phyloP scores from a whole-genome alignment of 1,140 invertebrate genomes.

The Sitophilus oryzae region DNA sequence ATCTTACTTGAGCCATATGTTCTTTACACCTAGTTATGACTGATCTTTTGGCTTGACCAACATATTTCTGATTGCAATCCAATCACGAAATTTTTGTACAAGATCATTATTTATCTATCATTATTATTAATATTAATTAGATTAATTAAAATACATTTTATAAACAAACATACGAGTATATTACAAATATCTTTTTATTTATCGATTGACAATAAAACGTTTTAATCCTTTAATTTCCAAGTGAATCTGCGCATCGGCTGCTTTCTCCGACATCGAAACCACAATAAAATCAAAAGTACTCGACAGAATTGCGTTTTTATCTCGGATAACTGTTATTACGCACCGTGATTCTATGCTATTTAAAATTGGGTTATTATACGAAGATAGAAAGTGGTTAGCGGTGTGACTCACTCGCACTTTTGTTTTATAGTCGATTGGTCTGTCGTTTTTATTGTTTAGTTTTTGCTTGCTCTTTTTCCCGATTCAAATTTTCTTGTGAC shows the following conservation, averaged over 20 bases:
- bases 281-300: slow-evolving; percentile 7
- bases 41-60: no score
- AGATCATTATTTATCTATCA: background rate
- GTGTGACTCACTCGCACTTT: no score
- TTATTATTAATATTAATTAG: background rate
- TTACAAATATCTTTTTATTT: background rate
- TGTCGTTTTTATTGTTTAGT: background rate
- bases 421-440: no score
- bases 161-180: background rate
- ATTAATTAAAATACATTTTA: background rate
- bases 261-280: background rate
- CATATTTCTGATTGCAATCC: no score
- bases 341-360: background rate
- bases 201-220: background rate
- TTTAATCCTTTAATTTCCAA: no score
- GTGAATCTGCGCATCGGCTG: background rate
- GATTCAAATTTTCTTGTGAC: no score
- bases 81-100: no score
- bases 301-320: slow-evolving; percentile 10
- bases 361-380: slow-evolving; percentile 5
- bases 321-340: background rate
- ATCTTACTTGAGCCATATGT: no score
- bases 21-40: no score
- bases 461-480: no score
- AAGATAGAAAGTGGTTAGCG: slow-evolving; percentile 16